These are phyloP conservation scores for Nasonia longicornis DNA, from an alignment of 1,140 invertebrate genomes.

Conservation along the genomic window DNA sequence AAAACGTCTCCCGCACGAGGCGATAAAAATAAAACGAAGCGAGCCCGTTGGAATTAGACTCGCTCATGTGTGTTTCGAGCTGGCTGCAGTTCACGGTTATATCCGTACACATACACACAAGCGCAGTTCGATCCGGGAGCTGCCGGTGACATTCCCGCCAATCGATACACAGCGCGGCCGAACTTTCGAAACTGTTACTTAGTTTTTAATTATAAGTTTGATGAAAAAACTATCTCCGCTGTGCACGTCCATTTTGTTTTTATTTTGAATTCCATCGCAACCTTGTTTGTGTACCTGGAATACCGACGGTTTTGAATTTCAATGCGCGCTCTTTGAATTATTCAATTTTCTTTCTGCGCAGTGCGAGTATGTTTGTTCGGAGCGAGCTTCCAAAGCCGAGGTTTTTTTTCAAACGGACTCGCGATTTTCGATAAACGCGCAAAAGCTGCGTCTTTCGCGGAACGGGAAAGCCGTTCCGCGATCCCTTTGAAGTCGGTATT, in stretches of 20 bases:
- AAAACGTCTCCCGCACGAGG: background rate
- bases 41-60: background rate
- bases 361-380: no score
- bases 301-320: no score
- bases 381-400: no score
- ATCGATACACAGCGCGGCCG: background rate
- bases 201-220: slow-evolving; percentile 28
- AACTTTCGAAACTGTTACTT: slow-evolving; percentile 18
- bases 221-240: background rate
- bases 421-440: no score
- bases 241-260: no score
- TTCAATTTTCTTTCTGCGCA: background rate
- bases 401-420: no score
- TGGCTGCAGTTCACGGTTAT: background rate
- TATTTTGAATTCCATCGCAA: background rate
- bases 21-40: background rate
- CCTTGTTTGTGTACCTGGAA: background rate
- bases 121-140: background rate
- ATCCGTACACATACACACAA: no score
- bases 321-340: background rate
- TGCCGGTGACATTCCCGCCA: background rate
- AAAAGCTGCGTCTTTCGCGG: no score
- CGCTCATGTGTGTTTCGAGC: background rate
- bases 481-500: background rate
- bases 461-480: background rate